Percentiles rank a stretch among this genome's conserved stretches.
Conservation (phyloP, 2,888 invertebrate species). For the Drosophila nigritarsus region DNA sequence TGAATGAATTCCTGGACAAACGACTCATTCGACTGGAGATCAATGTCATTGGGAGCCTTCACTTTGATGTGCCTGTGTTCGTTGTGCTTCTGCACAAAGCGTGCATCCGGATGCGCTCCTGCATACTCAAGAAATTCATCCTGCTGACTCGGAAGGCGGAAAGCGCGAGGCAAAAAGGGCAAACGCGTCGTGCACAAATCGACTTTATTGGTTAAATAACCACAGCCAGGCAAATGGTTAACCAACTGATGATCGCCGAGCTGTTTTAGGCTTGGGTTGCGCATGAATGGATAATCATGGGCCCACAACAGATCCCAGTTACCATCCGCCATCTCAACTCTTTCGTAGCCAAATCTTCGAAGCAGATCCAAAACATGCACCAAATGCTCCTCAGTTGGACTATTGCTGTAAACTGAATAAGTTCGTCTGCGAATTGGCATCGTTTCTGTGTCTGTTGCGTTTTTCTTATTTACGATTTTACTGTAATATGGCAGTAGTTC, state of each 20-base stretch:
- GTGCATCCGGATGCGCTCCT: slow-evolving; percentile 87
- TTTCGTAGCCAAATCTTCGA: slow-evolving; percentile 90
- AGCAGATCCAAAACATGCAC: slow-evolving; percentile 93
- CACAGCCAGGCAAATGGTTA: slow-evolving; percentile 97
- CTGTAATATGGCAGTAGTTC: slow-evolving; percentile 63
- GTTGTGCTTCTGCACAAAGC: slow-evolving; percentile 97
- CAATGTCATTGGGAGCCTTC: slow-evolving; percentile 89
- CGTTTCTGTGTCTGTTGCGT: background rate
- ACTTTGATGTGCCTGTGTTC: slow-evolving; percentile 95
- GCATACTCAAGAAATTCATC: slow-evolving; percentile 90
- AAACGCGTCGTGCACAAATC: slow-evolving; percentile 93
- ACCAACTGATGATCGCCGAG: slow-evolving; percentile 91
- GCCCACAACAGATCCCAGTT: slow-evolving; percentile 96
- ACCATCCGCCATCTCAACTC: slow-evolving; percentile 86
- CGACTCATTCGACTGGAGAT: slow-evolving; percentile 89
- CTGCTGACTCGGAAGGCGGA: slow-evolving; percentile 92
- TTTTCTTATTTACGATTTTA: slow-evolving; percentile 25
- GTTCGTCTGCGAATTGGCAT: slow-evolving; percentile 64
- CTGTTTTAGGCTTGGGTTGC: slow-evolving; percentile 85
- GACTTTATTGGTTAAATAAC: slow-evolving; percentile 96
- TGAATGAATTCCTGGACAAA: slow-evolving; percentile 97
- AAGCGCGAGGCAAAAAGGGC: slow-evolving; percentile 94
- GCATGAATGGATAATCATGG: slow-evolving; percentile 94
- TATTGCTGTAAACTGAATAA: slow-evolving; percentile 88
- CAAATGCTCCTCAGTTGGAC: slow-evolving; percentile 86